Percentiles rank a stretch among this genome's conserved stretches.
phyloP scores from a whole-genome alignment of 2,113 vertebrate species.

The Pteronura brasiliensis region DNA sequence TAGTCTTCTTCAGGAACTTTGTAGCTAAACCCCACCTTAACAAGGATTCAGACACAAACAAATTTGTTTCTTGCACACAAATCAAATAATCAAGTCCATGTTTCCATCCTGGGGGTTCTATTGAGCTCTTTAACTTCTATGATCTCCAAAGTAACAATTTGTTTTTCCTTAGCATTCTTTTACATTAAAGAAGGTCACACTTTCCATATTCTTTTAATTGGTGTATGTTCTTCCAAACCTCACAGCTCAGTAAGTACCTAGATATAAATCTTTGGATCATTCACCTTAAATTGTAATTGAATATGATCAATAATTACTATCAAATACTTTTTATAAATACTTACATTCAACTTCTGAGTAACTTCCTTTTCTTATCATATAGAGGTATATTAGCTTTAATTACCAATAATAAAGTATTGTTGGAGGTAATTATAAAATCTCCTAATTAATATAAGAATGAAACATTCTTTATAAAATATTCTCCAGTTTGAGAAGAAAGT shows the following conservation, averaged over 20 bases:
- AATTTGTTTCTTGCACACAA: background rate
- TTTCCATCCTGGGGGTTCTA: background rate
- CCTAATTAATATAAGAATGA: background rate
- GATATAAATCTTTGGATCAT: background rate
- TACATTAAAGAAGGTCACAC: background rate
- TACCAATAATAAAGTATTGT: background rate
- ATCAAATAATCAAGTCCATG: background rate
- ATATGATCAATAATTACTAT: background rate
- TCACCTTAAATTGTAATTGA: background rate
- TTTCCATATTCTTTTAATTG: background rate
- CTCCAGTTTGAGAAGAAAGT: conserved; percentile 28
- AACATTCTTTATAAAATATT: conserved; percentile 1
- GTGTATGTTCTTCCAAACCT: background rate
- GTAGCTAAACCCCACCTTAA: background rate
- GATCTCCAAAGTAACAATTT: background rate
- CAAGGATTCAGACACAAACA: background rate
- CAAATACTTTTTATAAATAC: background rate
- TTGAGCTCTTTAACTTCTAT: background rate
- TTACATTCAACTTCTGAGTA: background rate
- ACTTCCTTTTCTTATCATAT: background rate
- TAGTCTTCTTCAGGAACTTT: background rate
- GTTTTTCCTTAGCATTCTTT: background rate
- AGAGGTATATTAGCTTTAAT: background rate
- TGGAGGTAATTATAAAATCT: background rate
- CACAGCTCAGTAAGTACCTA: background rate